Evolutionary conservation across 1,140 invertebrate species (phyloP).

Genomic region (Drosophila virilis): DNA sequence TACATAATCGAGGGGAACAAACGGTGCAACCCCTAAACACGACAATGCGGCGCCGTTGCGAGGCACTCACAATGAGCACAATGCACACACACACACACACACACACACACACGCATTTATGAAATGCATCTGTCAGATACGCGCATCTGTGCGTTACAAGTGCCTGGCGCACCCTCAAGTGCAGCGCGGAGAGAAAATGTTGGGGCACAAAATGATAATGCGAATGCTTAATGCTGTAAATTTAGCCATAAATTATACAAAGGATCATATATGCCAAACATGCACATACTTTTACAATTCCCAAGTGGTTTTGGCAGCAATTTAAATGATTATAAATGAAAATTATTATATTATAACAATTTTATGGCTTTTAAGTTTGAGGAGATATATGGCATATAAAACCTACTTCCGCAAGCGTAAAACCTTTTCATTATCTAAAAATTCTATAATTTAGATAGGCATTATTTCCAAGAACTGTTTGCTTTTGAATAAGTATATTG

Average conservation of each 20-base stretch:
- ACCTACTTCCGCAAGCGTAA: neutral
- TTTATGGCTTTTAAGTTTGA: too few species aligned
- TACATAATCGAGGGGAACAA: constrained; percentile 42
- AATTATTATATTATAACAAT: too few species aligned
- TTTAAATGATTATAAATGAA: neutral
- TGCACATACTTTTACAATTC: neutral
- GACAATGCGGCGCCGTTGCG: constrained; percentile 6
- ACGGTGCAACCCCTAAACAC: constrained; percentile 33
- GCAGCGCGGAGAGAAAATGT: neutral
- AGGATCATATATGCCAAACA: too few species aligned
- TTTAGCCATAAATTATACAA: neutral
- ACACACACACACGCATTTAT: constrained; percentile 11
- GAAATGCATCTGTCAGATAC: constrained; percentile 57
- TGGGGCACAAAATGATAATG: neutral
- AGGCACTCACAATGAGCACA: constrained; percentile 18
- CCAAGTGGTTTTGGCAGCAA: neutral
- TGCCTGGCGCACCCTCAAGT: constrained; percentile 29
- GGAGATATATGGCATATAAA: neutral
- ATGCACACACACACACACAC: constrained; percentile 4
- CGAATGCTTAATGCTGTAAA: neutral
- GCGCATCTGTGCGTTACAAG: constrained; percentile 37
- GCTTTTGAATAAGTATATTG: neutral
- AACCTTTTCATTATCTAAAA: constrained; percentile 3
- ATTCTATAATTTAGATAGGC: neutral
- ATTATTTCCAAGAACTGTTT: constrained; percentile 11